Evolutionary conservation across 2,113 vertebrate species (phyloP).

Genomic region (Gobio gobio): DNA sequence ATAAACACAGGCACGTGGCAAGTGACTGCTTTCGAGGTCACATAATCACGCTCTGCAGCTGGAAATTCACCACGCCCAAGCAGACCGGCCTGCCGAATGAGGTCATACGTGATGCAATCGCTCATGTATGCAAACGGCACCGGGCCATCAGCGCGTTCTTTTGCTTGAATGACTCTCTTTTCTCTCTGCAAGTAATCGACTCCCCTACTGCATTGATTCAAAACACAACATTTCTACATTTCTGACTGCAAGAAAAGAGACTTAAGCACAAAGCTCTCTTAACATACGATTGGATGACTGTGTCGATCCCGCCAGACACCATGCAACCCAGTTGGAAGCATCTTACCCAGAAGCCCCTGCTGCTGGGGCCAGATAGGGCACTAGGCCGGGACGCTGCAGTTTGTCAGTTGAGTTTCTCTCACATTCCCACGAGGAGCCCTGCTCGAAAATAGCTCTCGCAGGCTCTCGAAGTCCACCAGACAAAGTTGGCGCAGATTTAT

Average conservation of each 20-base stretch:
- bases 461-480: conserved; percentile 18
- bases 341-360: conserved; percentile 21
- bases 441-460: background rate
- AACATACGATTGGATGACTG: background rate
- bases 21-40: conserved; percentile 8
- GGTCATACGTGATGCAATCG: conserved; percentile 29
- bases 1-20: conserved; percentile 29
- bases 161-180: background rate
- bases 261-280: background rate
- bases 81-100: conserved; percentile 14
- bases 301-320: background rate
- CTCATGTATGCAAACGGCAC: conserved; percentile 9
- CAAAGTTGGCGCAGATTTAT: conserved; percentile 18
- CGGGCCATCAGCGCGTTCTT: background rate
- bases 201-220: background rate
- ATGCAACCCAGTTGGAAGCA: conserved; percentile 34
- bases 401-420: background rate
- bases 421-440: conserved; percentile 11
- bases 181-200: background rate
- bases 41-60: conserved; percentile 22
- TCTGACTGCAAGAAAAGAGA: background rate
- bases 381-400: conserved; percentile 4
- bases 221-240: background rate
- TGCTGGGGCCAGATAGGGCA: conserved; percentile 28
- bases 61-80: conserved; percentile 29